phyloP scores from a whole-genome alignment of 2,797 vertebrate genomes.

The Acrossocheilus fasciatus region DNA sequence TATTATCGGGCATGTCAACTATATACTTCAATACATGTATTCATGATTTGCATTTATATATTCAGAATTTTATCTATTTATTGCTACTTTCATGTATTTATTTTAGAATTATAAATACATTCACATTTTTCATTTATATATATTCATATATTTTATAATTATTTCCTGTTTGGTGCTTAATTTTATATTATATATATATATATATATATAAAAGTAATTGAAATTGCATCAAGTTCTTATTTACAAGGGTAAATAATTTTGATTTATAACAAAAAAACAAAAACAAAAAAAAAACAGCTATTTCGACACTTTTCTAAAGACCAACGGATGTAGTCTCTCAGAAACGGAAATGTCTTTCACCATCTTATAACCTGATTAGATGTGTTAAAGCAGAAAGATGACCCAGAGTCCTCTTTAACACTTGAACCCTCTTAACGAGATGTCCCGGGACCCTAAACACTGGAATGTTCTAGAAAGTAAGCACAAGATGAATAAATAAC shows the following conservation, averaged over 20 bases:
- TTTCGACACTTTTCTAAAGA: conserved; percentile 11
- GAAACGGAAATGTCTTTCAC: conserved; percentile 35
- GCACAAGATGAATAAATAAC: conserved; percentile 35
- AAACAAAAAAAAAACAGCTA: not conserved
- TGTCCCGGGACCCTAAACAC: not conserved
- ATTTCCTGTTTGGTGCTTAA: no score
- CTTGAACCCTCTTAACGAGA: conserved; percentile 11
- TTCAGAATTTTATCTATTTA: no score
- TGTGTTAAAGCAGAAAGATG: conserved; percentile 43
- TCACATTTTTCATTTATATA: no score
- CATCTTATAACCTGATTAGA: conserved; percentile 33
- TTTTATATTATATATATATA: no score
- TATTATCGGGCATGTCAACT: not conserved
- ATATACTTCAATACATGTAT: not conserved
- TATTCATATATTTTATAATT: no score
- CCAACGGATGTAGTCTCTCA: conserved; percentile 42
- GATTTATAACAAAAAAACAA: not conserved
- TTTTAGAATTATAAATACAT: no score
- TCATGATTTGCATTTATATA: not conserved
- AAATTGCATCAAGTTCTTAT: conserved; percentile 21
- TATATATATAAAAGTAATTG: not conserved
- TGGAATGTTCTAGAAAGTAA: conserved; percentile 36
- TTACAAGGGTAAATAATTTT: conserved; percentile 10
- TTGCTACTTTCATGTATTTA: no score
- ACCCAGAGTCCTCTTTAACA: conserved; percentile 41